phyloP scores from a whole-genome alignment of 2,888 invertebrate genomes.

The Cephus sareptanus region DNA sequence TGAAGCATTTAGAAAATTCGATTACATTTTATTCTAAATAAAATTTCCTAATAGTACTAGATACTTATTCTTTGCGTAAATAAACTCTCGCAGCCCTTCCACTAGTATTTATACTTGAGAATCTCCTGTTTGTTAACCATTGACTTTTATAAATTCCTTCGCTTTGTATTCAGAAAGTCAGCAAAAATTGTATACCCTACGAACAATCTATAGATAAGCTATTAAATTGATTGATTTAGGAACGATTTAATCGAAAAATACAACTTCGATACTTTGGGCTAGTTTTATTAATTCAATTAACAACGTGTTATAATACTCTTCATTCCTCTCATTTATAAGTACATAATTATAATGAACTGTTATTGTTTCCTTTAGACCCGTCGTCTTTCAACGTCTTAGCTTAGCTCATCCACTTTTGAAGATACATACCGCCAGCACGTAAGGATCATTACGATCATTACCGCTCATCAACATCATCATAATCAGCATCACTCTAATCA shows the following conservation, averaged over 20 bases:
- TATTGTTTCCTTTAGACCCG: conserved; percentile 64
- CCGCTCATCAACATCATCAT: conserved; percentile 20
- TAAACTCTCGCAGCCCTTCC: background rate
- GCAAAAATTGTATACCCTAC: background rate
- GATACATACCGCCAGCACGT: conserved; percentile 53
- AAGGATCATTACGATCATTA: conserved; percentile 36
- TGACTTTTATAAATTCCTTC: background rate
- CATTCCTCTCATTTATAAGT: conserved; percentile 64
- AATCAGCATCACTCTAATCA: conserved; percentile 23
- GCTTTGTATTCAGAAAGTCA: background rate
- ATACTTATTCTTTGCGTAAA: background rate
- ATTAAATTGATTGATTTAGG: conserved; percentile 13
- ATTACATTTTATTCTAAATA: background rate
- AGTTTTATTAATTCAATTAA: conserved; percentile 67
- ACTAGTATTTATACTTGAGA: background rate
- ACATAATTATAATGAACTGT: conserved; percentile 57
- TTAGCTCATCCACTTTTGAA: conserved; percentile 54
- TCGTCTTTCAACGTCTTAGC: conserved; percentile 56
- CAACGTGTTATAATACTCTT: conserved; percentile 66
- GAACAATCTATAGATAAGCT: background rate
- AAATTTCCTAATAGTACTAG: background rate
- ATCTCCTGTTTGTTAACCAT: background rate
- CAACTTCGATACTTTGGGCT: conserved; percentile 57
- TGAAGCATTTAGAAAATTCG: background rate
- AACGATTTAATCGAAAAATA: conserved; percentile 14